Evolutionary conservation across 2,888 invertebrate species (phyloP), one percentile per base, ranked within the genome.

Genomic region (Clusia tigrina): DNA sequence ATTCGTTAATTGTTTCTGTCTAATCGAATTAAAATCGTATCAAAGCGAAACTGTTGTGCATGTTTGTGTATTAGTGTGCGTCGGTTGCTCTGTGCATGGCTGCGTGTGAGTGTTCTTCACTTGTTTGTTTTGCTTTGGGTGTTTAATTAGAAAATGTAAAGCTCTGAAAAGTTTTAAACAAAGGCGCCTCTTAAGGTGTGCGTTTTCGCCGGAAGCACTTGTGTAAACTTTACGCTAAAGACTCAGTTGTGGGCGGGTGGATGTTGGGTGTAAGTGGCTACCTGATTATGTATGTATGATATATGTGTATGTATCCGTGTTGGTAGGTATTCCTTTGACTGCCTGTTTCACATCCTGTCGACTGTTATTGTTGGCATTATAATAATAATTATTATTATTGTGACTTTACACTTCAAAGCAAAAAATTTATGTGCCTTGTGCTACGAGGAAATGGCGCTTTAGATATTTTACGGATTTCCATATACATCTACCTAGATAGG

Each of bases 1-100:
- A 80, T 80, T 75, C 78, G 80, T 81, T 83, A 83, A 83, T 82
- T 82, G 83, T 80, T 83, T 78, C 77, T 74, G 79, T 79, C 78
- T 82, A 83, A 82, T 82, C 81, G 81, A 82, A 83, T 82, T 82
- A 83, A 82, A 83, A 80, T 80, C 79, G 77, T 74, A 79, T 74
- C 71, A 77, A 72, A 69, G 69, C 10, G 48, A 17, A 15, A 20
- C 48, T 18, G 42, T 42, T 15, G 42, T 42, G n/a, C 42, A 42
- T 42, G 25, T 42, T 58, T 20, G 37, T 54, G 56, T 53, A 52
- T 54, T 51, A 55, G 37, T 54, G 37, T 55, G 20, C 54, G 25
- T 53, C 66, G 63, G 68, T 6, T 67, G 67, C 26, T 64, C 63
- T 73, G 69, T 61, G n/a, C 42, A 42, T 42, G 25, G 37, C 58